Evolutionary conservation across 2,797 vertebrate genomes (phyloP).

Genomic region (Adrianichthys oophorus): DNA sequence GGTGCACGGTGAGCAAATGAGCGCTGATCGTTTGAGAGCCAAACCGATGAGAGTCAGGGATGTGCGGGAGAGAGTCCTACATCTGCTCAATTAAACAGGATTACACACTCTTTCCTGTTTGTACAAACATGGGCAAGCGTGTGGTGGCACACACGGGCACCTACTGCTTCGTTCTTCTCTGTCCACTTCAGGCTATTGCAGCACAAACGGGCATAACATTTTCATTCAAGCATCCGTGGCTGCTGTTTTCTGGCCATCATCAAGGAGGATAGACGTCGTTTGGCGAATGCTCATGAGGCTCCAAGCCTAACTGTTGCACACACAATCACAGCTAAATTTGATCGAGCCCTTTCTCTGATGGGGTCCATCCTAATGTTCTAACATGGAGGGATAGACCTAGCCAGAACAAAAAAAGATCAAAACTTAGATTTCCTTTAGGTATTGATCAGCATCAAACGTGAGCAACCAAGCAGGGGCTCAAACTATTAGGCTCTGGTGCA

Average conservation of each 20-base stretch:
- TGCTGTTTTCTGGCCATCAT: constrained; percentile 3
- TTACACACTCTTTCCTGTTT: neutral
- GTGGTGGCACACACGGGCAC: neutral
- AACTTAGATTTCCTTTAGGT: constrained; percentile 5
- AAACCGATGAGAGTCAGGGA: constrained; percentile 5
- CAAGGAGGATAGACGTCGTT: constrained; percentile 33
- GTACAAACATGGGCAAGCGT: neutral
- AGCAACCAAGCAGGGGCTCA: constrained; percentile 18
- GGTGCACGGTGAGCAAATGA: constrained; percentile 43
- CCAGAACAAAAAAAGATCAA: no score
- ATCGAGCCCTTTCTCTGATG: constrained; percentile 3
- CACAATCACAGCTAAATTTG: constrained; percentile 4
- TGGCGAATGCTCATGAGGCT: constrained; percentile 20
- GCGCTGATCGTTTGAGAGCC: constrained; percentile 33
- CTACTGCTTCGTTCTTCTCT: constrained; percentile 14
- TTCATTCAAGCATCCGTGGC: constrained; percentile 20
- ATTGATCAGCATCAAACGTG: constrained; percentile 38
- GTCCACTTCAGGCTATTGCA: constrained; percentile 27
- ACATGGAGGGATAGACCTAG: neutral
- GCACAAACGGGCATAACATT: constrained; percentile 5
- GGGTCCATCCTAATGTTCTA: neutral
- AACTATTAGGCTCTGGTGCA: no score
- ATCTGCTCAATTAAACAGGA: constrained; percentile 23
- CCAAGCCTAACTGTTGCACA: neutral
- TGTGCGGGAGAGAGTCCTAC: neutral